phyloP scores from a whole-genome alignment of 1,140 invertebrate genomes.

The Tetraneura akinire region DNA sequence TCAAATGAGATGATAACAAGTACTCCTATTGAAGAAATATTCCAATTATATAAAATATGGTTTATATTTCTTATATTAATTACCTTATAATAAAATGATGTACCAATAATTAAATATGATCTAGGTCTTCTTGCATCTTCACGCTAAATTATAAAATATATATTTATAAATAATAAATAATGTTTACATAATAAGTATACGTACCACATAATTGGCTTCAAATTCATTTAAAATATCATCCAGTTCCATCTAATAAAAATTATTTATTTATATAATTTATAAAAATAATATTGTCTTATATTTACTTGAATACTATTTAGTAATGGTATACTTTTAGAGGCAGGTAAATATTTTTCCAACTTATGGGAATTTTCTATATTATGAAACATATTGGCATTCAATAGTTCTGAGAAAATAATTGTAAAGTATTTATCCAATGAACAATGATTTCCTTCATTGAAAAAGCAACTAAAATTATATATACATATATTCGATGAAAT shows the following conservation, averaged over 20 bases:
- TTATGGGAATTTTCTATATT: constrained; percentile 6
- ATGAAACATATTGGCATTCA: constrained; percentile 31
- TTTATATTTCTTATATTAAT: neutral
- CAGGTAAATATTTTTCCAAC: constrained; percentile 25
- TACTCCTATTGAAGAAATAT: constrained; percentile 8
- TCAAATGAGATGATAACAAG: constrained; percentile 23
- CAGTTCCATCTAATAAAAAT: constrained; percentile 45
- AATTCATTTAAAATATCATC: constrained; percentile 46
- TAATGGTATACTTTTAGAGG: constrained; percentile 28
- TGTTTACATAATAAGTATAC: neutral
- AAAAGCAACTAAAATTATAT: constrained; percentile 29
- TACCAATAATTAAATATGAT: constrained; percentile 30
- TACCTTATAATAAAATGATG: constrained; percentile 47
- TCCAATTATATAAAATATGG: neutral
- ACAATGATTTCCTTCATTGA: constrained; percentile 17
- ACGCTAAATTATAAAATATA: constrained; percentile 11
- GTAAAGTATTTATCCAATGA: constrained; percentile 40
- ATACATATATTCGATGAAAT: neutral
- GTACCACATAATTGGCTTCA: constrained; percentile 40
- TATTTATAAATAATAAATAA: neutral
- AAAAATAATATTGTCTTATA: neutral
- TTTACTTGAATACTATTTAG: constrained; percentile 34
- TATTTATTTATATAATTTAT: neutral
- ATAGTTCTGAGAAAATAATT: constrained; percentile 41
- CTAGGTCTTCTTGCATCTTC: constrained; percentile 35